Base-by-base conservation (phyloP, 2,888 invertebrate species). In the Athripsodes cinereus region DNA sequence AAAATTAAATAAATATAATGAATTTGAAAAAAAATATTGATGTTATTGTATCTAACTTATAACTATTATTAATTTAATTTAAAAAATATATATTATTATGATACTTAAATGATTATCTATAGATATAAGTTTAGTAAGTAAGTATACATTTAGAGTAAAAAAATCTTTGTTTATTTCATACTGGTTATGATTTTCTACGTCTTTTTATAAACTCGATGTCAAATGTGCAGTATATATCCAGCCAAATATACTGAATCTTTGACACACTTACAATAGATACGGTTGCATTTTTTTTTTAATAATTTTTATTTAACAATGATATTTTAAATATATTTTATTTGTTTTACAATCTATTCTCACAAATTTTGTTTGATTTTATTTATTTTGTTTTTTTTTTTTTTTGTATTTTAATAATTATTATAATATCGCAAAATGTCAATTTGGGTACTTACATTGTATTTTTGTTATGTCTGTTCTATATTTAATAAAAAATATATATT, bases 211-310 rank as follows among this genome's bases (percentile, higher is more conserved):
- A 3, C 3, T 2, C 20, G 50, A 51, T 56, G 56, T 56, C 56
- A 56, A 44, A 51, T 51, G 35, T 56, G 19, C 56, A 56, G 51
- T 56, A 51, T 56, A 51, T 56, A 40, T 22, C 56, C 56, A 56
- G 56, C 56, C 56, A 56, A 40, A 56, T 56, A 56, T 51, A 56
- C 26, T 56, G 56, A 26, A 51, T 56, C 51, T 49, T 56, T 56
- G 56, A 56, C 51, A 56, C 56, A 31, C 21, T 20, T 46, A 13
- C 19, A 47, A 47, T 47, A 47, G 21, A 47, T 5, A 10, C 3
- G 47, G 19, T 19, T 6, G 6, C 6, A 16, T 46, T 46, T 46
- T 13, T 46, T 47, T 47, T 8, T 18, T 16, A 44, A 8, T 44
- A 44, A 44, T 44, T 26, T 26, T 26, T 26, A 10, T 26, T 26